Base-by-base conservation (phyloP, 64 coral and sea anemone genomes). In the Actinia tenebrosa region DNA sequence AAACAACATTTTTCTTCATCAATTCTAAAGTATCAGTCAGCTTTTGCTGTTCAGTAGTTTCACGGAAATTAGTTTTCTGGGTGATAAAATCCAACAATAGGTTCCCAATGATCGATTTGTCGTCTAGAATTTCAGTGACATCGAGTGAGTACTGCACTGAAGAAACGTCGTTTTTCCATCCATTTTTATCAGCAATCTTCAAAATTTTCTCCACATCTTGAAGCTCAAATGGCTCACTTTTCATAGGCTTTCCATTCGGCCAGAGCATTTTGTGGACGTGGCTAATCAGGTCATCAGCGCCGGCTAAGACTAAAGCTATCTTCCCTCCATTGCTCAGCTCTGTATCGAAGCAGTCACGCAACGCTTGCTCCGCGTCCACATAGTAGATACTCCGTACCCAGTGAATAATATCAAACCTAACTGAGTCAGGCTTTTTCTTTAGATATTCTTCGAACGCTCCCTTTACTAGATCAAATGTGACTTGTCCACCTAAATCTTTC, bases 81-180 rank as follows among this genome's bases (percentile, higher is more conserved):
- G 88, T 84, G 42, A 94, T 1, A 66, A 94, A 87, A 66, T 94
- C 92, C 9, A 94, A 78, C 16, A 94, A 71, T 26, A 94, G 80
- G 22, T 94, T 89, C 27, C 88, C 88, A 15, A 87, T 84, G 7
- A 44, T 17, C 56, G 84, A 89, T 15, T 77, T 44, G 44, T 61
- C 80, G 50, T 94, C 85, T 77, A 94, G 87, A 5, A 88, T 45
- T 46, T 90, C 92, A 37, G 85, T 90, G 17, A 88, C 92, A 47
- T 90, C 92, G 25, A 94, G 64, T 14, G 84, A 83, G 79, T 91
- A 94, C 53, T 94, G 85, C 20, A 82, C 56, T 3, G 52, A 45
- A 84, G 68, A 84, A 43, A 91, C 44, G 6, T 91, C 69, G 46
- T 84, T 10, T 13, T 88, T 87, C 89, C 84, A 94, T 16, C 89